Conservation (phyloP, 2,113 vertebrate species). For the Rhineura floridana region DNA sequence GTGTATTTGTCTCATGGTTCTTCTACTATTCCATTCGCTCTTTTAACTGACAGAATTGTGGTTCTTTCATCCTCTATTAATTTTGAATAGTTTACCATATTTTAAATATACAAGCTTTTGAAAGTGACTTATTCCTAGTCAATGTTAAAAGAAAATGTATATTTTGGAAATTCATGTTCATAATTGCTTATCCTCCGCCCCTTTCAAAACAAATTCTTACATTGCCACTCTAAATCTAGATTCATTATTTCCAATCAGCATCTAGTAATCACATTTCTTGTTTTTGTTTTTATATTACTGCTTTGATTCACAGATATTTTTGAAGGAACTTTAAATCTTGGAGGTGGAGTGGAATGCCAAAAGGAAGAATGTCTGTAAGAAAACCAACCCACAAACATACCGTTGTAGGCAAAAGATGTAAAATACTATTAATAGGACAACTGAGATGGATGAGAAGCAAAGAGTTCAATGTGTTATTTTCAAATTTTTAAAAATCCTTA, state of each 20-base stretch:
- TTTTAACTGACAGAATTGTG: background rate
- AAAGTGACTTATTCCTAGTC: background rate
- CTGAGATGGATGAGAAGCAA: background rate
- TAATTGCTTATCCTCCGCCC: background rate
- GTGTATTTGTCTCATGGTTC: background rate
- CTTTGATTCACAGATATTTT: background rate
- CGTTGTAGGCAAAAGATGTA: background rate
- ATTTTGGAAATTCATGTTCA: background rate
- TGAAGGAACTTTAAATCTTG: background rate
- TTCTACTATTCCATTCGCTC: background rate
- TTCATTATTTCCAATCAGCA: background rate
- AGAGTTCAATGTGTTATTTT: background rate
- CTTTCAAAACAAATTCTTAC: background rate
- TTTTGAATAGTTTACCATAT: background rate
- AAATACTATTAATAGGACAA: background rate
- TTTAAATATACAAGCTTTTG: background rate
- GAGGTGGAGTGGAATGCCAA: background rate
- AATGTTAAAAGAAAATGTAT: background rate
- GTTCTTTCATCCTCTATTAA: background rate
- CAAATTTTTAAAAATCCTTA: constrained; percentile 1
- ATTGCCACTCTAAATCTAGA: background rate
- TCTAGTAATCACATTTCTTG: background rate
- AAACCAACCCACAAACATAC: background rate
- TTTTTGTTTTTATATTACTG: background rate
- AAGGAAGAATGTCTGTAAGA: background rate